A percentile compares a stretch with the other conserved stretches of the same genome.
phyloP scores from a whole-genome alignment of 1,140 invertebrate species.

The Augochlora pura region DNA sequence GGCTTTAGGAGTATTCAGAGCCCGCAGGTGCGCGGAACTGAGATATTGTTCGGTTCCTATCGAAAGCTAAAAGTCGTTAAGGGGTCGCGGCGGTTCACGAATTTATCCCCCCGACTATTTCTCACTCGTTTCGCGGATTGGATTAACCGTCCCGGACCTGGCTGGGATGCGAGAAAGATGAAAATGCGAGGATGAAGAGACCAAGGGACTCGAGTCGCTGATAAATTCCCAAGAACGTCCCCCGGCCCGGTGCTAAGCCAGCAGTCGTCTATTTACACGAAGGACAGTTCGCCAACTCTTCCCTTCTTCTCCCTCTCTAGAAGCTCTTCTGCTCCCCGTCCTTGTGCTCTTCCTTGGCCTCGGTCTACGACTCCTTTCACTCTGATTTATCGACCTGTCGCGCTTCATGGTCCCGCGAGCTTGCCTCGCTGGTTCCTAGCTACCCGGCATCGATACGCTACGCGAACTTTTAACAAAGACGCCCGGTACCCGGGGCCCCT shows the following conservation, averaged over 20 bases:
- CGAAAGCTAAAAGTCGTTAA: too few relatives aligned
- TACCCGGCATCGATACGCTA: conserved; percentile 11
- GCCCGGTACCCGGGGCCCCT: not conserved
- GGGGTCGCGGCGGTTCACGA: too few relatives aligned
- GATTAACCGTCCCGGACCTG: conserved; percentile 2
- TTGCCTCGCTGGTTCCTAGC: not conserved
- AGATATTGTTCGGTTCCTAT: too few relatives aligned
- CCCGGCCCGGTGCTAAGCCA: conserved; percentile 1
- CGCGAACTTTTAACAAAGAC: conserved; percentile 16
- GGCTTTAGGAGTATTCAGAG: too few relatives aligned
- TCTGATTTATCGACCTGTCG: conserved; percentile 39
- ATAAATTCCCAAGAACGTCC: conserved; percentile 22
- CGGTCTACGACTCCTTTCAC: not conserved
- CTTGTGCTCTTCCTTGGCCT: not conserved
- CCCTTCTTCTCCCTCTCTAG: not conserved
- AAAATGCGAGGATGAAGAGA: conserved; percentile 1
- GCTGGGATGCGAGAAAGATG: conserved; percentile 20
- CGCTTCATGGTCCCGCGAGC: conserved; percentile 27
- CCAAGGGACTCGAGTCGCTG: not conserved
- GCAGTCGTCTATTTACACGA: conserved; percentile 28
- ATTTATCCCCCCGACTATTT: conserved; percentile 14
- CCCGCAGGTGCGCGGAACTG: too few relatives aligned
- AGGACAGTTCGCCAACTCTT: conserved; percentile 16
- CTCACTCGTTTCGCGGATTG: not conserved
- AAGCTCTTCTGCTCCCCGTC: not conserved